These are phyloP conservation scores for Akabosia matsudoensis DNA, from an alignment of 1,140 invertebrate species.

Conservation along the genomic window DNA sequence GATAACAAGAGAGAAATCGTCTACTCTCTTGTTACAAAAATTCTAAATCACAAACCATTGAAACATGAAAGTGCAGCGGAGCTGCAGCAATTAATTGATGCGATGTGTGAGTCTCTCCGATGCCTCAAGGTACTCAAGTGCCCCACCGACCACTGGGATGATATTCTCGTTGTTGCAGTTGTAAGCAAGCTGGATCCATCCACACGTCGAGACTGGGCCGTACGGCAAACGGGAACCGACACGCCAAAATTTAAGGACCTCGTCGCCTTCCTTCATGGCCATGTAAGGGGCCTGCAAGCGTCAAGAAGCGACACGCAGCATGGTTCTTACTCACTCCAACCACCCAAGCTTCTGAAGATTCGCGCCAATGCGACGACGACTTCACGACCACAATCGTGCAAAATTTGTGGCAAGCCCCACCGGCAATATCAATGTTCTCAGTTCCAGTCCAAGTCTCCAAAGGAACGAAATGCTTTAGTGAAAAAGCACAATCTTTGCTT, in stretches of 20 bases:
- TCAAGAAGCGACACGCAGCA: background rate
- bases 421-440: background rate
- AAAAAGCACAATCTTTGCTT: background rate
- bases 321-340: background rate
- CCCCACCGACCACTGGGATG: constrained; percentile 39
- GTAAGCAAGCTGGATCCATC: constrained; percentile 39
- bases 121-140: constrained; percentile 36
- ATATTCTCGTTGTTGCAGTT: constrained; percentile 38
- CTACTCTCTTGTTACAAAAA: background rate
- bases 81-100: constrained; percentile 36
- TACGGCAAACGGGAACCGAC: constrained; percentile 17
- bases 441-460: background rate
- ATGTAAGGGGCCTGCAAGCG: background rate
- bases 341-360: background rate
- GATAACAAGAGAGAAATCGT: constrained; percentile 13
- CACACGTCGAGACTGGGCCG: constrained; percentile 41
- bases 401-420: background rate
- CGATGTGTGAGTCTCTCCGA: constrained; percentile 27
- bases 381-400: background rate
- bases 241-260: constrained; percentile 34
- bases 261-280: constrained; percentile 27
- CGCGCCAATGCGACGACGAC: background rate
- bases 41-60: background rate
- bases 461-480: background rate
- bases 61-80: constrained; percentile 4